Conservation (phyloP, 2,888 invertebrate species). For the Molanna angustata region DNA sequence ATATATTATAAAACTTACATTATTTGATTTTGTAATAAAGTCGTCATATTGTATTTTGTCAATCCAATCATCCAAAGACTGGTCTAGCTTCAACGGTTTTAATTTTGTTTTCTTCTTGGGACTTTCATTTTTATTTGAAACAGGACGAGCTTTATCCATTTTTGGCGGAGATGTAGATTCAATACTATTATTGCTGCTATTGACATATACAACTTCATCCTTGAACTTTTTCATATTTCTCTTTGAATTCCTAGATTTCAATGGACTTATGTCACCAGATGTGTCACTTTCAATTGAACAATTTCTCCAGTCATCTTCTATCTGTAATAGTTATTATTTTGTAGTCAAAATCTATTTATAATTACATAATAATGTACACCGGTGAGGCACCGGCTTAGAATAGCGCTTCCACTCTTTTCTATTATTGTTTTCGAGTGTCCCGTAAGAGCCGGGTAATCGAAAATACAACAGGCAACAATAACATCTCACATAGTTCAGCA, state of each 20-base stretch:
- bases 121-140: background rate
- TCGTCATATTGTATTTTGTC: constrained; percentile 14
- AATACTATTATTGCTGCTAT: constrained; percentile 5
- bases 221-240: background rate
- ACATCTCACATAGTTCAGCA: too few species aligned
- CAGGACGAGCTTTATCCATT: constrained; percentile 1
- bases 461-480: too few species aligned
- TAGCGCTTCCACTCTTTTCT: too few species aligned
- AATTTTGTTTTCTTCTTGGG: constrained; percentile 11
- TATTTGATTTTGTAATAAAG: constrained; percentile 10
- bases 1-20: constrained; percentile 7
- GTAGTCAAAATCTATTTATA: too few species aligned
- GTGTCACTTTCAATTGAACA: constrained; percentile 7
- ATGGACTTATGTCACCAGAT: constrained; percentile 8
- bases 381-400: too few species aligned
- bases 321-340: constrained; percentile 5
- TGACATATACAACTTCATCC: background rate
- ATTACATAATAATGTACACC: too few species aligned
- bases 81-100: constrained; percentile 27
- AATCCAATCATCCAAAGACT: constrained; percentile 21
- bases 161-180: constrained; percentile 1
- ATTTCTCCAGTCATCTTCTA: constrained; percentile 13
- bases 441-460: too few species aligned
- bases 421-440: too few species aligned
- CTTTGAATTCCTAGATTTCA: background rate